Evolutionary conservation across 2,797 vertebrate genomes (phyloP).

Genomic region (Gadopsis bispinosus): DNA sequence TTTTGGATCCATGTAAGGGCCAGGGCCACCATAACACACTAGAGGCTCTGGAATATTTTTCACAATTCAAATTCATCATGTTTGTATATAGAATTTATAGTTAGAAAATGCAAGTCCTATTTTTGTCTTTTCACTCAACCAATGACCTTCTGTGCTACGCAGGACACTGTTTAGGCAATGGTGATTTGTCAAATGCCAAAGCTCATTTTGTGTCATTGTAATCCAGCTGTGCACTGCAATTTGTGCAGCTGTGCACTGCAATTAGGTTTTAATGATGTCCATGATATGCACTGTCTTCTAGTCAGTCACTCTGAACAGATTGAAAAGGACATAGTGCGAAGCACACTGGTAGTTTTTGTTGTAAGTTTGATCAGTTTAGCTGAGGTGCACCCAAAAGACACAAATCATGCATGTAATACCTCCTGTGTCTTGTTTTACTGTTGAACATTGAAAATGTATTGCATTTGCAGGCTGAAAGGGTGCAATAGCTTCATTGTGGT

Average conservation of each 20-base stretch:
- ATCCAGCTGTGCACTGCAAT: constrained; percentile 7
- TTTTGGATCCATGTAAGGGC: constrained; percentile 12
- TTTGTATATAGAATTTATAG: not conserved
- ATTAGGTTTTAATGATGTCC: constrained; percentile 26
- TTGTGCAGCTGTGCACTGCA: constrained; percentile 6
- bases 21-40: not conserved
- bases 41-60: not conserved
- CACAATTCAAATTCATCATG: not conserved
- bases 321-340: not conserved
- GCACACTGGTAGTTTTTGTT: not conserved
- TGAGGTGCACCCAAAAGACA: not conserved
- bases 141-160: not conserved
- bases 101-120: not conserved
- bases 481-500: too few relatives aligned
- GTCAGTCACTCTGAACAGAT: constrained; percentile 1
- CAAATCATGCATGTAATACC: not conserved
- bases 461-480: not conserved
- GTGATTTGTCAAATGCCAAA: constrained; percentile 6
- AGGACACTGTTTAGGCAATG: not conserved
- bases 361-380: constrained; percentile 2
- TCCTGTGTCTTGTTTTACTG: not conserved
- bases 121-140: not conserved
- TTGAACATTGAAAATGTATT: not conserved
- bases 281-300: constrained; percentile 5
- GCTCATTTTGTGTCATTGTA: constrained; percentile 18